Evolutionary conservation across 92 coral and sea anemone species (phyloP), one percentile per base, ranked within the genome.

Genomic region (Isaurus tuberculatus): DNA sequence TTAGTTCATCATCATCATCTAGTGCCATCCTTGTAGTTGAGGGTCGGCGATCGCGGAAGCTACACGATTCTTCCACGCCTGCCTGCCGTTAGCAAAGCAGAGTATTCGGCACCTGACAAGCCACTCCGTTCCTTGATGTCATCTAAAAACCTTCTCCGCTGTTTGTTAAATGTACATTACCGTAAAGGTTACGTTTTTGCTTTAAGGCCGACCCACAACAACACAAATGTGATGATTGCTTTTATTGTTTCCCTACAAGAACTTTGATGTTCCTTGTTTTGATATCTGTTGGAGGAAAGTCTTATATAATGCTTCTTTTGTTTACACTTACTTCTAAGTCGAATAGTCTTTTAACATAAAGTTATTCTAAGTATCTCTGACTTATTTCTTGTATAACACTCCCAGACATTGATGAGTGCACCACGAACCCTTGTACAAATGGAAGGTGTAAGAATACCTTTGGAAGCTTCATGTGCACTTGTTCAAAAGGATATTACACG

Each of bases 381-480:
- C 14, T 16, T 63, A 2, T 63, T 5, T 63, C 17, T 63, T 63
- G 33, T 25, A 29, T 15, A 9, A 25, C 27, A n/a, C 67, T 44
- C 46, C 44, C 48, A 96, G 99, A 96, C 74, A 69, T 94, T 28
- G 92, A 96, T 64, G 99, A 96, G 30, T 96, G 99, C 63, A 63
- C 81, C 68, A 82, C 89, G 94, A 81, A 90, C 33, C 99, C 99
- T 2, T 96, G 99, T 75, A 83, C 37, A 48, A 88, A 89, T 53
- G 94, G 92, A 22, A 78, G 61, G 8, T 96, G 99, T 73, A 85
- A 70, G 77, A 96, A 96, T 86, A 94, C 98, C 32, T 94, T 92
- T 83, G 99, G 99, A 11, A 96, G 99, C 46, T 96, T 96, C 73
- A 75, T 94, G 66, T 96, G 99, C 37, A 80, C 83, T 9, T 96